These are phyloP conservation scores for Hafferia zeledoni DNA, from an alignment of 2,797 vertebrate genomes.

Conservation along the genomic window DNA sequence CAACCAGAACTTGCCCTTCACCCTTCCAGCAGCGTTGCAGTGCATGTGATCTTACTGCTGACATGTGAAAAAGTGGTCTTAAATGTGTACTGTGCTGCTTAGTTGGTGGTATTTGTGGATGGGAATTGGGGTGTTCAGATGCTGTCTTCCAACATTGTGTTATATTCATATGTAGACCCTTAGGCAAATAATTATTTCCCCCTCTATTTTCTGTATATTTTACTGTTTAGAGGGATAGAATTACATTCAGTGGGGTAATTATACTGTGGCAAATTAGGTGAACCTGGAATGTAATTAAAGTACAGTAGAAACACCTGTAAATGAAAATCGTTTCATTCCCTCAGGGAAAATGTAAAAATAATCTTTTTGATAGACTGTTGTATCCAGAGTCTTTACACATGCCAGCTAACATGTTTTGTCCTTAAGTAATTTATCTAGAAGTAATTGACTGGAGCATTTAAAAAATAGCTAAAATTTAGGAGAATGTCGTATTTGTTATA, in stretches of 20 bases:
- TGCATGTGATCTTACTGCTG: fast-evolving
- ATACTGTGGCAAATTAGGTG: slow-evolving; percentile 11
- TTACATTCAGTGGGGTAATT: slow-evolving; percentile 9
- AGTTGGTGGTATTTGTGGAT: neutral
- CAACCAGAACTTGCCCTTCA: neutral
- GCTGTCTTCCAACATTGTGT: neutral
- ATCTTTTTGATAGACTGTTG: neutral
- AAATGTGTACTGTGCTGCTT: neutral
- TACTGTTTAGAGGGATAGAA: neutral
- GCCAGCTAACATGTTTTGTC: neutral
- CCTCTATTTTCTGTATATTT: neutral
- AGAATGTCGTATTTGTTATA: neutral
- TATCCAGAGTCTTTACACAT: neutral
- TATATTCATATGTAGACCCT: neutral
- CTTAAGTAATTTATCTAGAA: neutral
- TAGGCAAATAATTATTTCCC: neutral
- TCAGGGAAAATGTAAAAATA: neutral
- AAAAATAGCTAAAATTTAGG: neutral
- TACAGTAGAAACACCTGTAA: slow-evolving; percentile 12
- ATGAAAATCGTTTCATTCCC: neutral
- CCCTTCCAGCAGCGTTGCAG: neutral
- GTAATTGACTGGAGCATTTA: neutral
- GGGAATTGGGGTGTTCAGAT: neutral
- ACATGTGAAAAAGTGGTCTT: neutral
- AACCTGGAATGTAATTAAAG: neutral